Evolutionary conservation across 2,888 invertebrate genomes (phyloP).

Genomic region (Corythucha ciliata): DNA sequence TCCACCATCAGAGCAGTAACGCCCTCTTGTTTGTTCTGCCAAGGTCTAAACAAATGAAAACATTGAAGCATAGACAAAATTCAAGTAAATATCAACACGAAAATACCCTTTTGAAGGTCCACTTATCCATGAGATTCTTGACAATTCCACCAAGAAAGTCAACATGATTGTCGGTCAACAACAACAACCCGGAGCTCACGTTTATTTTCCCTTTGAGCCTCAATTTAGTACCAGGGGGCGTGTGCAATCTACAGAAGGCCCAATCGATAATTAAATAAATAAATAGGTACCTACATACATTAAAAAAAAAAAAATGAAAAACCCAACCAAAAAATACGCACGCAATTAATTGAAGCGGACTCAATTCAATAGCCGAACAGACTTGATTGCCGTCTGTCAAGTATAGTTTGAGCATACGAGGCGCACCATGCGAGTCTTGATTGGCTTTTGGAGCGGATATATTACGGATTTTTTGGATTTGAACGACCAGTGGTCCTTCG

Average conservation of each 20-base stretch:
- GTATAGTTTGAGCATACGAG: slow-evolving; percentile 72
- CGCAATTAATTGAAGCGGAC: slow-evolving; percentile 41
- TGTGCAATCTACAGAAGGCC: no score
- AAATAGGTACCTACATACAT: no score
- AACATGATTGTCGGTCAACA: slow-evolving; percentile 58
- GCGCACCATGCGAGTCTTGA: slow-evolving; percentile 72
- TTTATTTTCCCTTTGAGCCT: slow-evolving; percentile 48
- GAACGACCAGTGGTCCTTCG: slow-evolving; percentile 54
- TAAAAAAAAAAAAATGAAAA: slow-evolving; percentile 1
- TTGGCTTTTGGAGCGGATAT: slow-evolving; percentile 83
- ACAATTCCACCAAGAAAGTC: slow-evolving; percentile 78
- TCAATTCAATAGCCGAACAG: slow-evolving; percentile 68
- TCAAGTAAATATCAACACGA: no score
- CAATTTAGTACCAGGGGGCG: slow-evolving; percentile 84
- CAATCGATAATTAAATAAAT: no score
- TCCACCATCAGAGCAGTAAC: slow-evolving; percentile 56
- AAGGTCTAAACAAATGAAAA: slow-evolving; percentile 44
- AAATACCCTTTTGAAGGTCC: slow-evolving; percentile 62
- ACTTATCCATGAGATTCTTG: slow-evolving; percentile 71
- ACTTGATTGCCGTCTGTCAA: slow-evolving; percentile 75
- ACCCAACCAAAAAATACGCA: background rate
- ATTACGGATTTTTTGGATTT: slow-evolving; percentile 80
- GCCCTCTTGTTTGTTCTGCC: slow-evolving; percentile 53
- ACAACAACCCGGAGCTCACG: slow-evolving; percentile 59
- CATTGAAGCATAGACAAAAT: no score